Evolutionary conservation across 2,797 vertebrate species (phyloP).

Genomic region (Poliocrania exsul): DNA sequence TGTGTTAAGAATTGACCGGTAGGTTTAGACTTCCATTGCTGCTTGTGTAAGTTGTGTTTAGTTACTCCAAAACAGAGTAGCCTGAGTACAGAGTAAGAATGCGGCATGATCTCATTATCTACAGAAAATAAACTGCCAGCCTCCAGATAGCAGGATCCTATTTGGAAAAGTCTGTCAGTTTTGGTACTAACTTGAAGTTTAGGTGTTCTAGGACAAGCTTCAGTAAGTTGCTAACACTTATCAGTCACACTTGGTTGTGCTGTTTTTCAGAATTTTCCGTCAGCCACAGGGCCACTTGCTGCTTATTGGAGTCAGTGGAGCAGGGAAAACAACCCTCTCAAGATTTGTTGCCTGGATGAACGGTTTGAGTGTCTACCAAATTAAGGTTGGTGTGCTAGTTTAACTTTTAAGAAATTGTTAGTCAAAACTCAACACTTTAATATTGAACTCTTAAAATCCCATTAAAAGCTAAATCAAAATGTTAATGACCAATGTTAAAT

Average conservation of each 20-base stretch:
- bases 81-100: background rate
- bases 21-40: background rate
- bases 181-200: background rate
- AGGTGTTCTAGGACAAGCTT: background rate
- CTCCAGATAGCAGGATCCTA: background rate
- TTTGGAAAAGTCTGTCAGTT: background rate
- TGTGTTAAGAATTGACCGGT: slow-evolving; percentile 96
- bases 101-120: background rate
- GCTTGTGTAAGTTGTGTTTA: background rate
- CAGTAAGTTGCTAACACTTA: background rate
- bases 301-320: slow-evolving; percentile 96
- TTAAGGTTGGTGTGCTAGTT: slow-evolving; percentile 84
- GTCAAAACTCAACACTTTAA: background rate
- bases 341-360: slow-evolving; percentile 99
- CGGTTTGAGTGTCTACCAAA: slow-evolving; percentile 96
- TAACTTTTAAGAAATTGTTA: background rate
- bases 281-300: slow-evolving; percentile 98
- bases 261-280: slow-evolving; percentile 91
- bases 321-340: slow-evolving; percentile 96
- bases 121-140: background rate
- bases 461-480: background rate
- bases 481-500: background rate
- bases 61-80: background rate
- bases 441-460: background rate
- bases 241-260: accelerated